Evolutionary conservation across 2,888 invertebrate species (phyloP), one percentile per base, ranked within the genome.

Genomic region (Polyploca ridens): DNA sequence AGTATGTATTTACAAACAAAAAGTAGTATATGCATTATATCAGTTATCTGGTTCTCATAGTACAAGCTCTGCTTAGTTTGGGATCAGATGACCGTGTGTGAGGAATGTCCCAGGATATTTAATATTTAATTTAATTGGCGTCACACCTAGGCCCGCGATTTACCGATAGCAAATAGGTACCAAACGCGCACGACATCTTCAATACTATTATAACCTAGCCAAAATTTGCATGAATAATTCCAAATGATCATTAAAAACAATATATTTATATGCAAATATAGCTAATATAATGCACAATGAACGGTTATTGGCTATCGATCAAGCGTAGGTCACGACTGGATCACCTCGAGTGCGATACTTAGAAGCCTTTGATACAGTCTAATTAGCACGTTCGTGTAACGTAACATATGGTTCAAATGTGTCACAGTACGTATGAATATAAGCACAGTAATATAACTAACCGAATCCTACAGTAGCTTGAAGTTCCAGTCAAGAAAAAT

Each of bases 321-420:
- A 69, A 68, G 68, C 63, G 82, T 82, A 85, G 87, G 86, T 83
- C 86, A 82, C 68, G 64, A 75, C 78, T 73, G 71, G 86, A 81
- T 86, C 81, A 83, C 88, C 87, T 89, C 85, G 87, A 84, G 77
- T 65, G 64, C 71, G 69, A 82, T 78, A 81, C 77, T 78, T 73
- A 79, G 75, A 69, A 72, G 72, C 73, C 71, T 78, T 75, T 79
- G 74, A 75, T 79, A 81, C 78, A 78, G 78, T 83, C 84, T 82
- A 84, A 84, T 87, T 87, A 85, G 66, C 82, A 78, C 73, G 73
- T 69, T 68, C 71, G 65, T 76, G 73, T 82, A 69, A 75, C 61
- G 67, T 64, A 44, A 63, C 54, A 74, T 65, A 67, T 64, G 64
- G 63, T 63, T 58, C 44, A 67, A 64, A 63, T 64, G 61, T 66